Percentiles rank a stretch among this genome's conserved stretches.
Evolutionary conservation across 2,888 invertebrate genomes (phyloP).

Genomic region (Oxyteleia sp.): DNA sequence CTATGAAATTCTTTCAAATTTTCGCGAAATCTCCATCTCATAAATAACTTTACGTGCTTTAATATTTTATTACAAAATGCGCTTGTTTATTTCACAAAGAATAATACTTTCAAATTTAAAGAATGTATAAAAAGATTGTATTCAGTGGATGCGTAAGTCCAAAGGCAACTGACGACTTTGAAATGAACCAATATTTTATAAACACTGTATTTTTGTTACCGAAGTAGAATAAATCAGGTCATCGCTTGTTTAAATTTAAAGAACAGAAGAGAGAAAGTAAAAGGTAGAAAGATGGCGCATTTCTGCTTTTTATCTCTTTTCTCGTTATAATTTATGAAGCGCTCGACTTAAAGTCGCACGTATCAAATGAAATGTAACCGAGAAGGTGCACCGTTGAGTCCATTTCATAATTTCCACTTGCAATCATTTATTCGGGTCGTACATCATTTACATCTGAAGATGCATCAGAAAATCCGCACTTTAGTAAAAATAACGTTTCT

Average conservation of each 20-base stretch:
- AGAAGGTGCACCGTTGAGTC: conserved; percentile 16
- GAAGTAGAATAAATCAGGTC: conserved; percentile 51
- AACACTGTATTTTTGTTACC: conserved; percentile 9
- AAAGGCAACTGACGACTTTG: too few species aligned
- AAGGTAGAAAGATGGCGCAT: conserved; percentile 43
- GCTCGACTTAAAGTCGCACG: conserved; percentile 60
- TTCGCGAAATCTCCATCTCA: neutral
- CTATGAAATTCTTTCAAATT: conserved; percentile 12
- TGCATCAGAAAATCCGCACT: conserved; percentile 24
- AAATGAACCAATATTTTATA: conserved; percentile 27
- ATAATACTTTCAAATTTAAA: too few species aligned
- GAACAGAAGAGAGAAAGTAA: conserved; percentile 14
- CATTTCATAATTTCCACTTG: conserved; percentile 47
- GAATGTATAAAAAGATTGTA: too few species aligned
- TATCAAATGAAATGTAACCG: conserved; percentile 59
- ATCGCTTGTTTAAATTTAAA: conserved; percentile 32
- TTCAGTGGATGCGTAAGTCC: too few species aligned
- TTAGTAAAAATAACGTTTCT: conserved; percentile 23
- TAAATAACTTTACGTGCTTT: conserved; percentile 4
- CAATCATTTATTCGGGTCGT: conserved; percentile 32
- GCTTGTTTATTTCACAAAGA: too few species aligned
- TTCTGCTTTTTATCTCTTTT: conserved; percentile 52
- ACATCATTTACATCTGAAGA: conserved; percentile 20
- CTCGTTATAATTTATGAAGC: conserved; percentile 61
- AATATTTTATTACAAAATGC: conserved; percentile 5